Evolutionary conservation across 2,888 invertebrate species (phyloP).

Genomic region (Atrina japonica): DNA sequence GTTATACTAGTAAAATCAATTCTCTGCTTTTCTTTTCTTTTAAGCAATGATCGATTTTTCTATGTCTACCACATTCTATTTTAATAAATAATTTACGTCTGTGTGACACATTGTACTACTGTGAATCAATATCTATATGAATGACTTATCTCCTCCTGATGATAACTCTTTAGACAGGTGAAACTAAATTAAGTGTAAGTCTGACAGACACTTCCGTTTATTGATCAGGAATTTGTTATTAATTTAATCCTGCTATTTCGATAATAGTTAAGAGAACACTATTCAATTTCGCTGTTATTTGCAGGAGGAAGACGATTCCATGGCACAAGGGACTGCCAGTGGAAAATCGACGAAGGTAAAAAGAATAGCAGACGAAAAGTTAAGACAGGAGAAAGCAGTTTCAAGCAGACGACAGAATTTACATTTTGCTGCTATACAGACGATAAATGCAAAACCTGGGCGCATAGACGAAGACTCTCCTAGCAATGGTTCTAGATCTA

Average conservation of each 20-base stretch:
- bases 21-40: too few species aligned
- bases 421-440: not conserved
- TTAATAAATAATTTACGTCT: too few species aligned
- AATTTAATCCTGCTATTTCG: slow-evolving; percentile 60
- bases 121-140: slow-evolving; percentile 3
- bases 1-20: too few species aligned
- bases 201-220: slow-evolving; percentile 48
- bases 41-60: too few species aligned
- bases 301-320: slow-evolving; percentile 69
- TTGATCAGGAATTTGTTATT: slow-evolving; percentile 61
- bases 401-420: slow-evolving; percentile 13
- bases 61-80: too few species aligned
- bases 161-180: slow-evolving; percentile 42
- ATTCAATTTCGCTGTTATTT: slow-evolving; percentile 45
- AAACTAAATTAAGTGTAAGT: slow-evolving; percentile 40
- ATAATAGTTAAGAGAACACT: slow-evolving; percentile 32
- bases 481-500: slow-evolving; percentile 60
- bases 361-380: slow-evolving; percentile 44
- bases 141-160: slow-evolving; percentile 38
- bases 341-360: slow-evolving; percentile 57
- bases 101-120: too few species aligned
- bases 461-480: slow-evolving; percentile 43
- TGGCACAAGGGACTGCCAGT: slow-evolving; percentile 71
- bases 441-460: slow-evolving; percentile 3
- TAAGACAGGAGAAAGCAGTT: slow-evolving; percentile 18